These are phyloP conservation scores for Ligdia adustata DNA, from an alignment of 2,888 invertebrate genomes.

Conservation along the genomic window DNA sequence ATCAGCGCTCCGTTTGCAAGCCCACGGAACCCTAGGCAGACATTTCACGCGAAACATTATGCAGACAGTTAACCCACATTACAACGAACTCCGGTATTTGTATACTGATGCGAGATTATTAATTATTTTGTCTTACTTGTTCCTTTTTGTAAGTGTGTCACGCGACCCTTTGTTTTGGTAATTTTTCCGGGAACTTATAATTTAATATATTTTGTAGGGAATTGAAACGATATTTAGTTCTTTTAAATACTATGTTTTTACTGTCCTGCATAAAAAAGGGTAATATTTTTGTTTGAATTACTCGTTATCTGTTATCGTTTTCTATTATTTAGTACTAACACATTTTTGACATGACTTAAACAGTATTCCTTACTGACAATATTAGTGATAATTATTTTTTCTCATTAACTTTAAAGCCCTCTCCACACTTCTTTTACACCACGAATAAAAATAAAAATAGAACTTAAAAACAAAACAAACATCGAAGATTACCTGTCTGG, in stretches of 20 bases:
- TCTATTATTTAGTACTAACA: too few species aligned
- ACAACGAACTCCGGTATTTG: constrained; percentile 50
- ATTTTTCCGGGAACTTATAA: not conserved
- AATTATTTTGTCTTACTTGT: constrained; percentile 28
- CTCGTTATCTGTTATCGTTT: too few species aligned
- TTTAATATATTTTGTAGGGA: too few species aligned
- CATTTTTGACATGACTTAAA: too few species aligned
- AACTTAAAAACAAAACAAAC: constrained; percentile 63
- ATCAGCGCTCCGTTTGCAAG: not conserved
- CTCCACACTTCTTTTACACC: constrained; percentile 27
- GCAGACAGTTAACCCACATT: constrained; percentile 59
- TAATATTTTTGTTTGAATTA: too few species aligned
- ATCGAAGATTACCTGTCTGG: constrained; percentile 64
- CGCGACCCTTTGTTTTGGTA: constrained; percentile 13
- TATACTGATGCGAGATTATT: constrained; percentile 25
- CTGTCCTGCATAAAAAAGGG: too few species aligned
- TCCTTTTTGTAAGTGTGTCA: constrained; percentile 11
- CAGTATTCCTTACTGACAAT: too few species aligned
- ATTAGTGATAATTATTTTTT: too few species aligned
- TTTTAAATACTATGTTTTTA: too few species aligned
- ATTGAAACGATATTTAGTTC: too few species aligned
- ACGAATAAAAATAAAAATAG: constrained; percentile 47
- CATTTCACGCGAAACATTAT: constrained; percentile 43
- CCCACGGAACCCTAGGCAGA: constrained; percentile 26
- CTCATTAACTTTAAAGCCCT: too few species aligned